Percentiles rank a stretch among this genome's conserved stretches.
These are phyloP conservation scores for Crotophaga sulcirostris DNA, from an alignment of 2,113 vertebrate genomes.

Conservation along the genomic window DNA sequence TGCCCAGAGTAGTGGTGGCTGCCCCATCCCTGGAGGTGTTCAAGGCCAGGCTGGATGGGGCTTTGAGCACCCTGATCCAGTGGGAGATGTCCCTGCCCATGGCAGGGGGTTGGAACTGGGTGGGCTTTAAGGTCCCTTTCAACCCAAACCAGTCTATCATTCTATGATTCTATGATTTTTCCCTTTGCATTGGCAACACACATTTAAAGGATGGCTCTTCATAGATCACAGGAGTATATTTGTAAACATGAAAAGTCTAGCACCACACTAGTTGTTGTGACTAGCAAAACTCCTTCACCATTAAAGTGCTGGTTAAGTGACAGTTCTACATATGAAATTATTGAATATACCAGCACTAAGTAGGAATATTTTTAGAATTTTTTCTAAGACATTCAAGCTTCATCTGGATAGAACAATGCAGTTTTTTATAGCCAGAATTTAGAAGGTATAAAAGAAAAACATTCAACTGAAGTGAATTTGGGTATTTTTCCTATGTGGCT, in stretches of 20 bases:
- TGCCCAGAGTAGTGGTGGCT: no score
- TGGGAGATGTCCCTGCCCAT: no score
- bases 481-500: background rate
- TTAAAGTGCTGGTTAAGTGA: background rate
- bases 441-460: background rate
- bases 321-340: background rate
- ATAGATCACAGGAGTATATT: no score
- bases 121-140: no score
- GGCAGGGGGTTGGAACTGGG: no score
- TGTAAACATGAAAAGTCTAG: background rate
- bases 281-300: background rate
- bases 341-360: background rate
- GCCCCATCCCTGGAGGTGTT: no score
- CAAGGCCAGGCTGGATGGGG: no score
- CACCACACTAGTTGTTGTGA: background rate
- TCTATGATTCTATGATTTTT: background rate
- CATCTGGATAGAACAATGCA: background rate
- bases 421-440: background rate
- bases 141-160: no score
- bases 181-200: background rate
- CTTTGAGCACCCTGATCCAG: no score
- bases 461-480: background rate
- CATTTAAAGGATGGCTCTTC: no score
- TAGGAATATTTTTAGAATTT: background rate
- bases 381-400: background rate